Percentiles rank a stretch among this genome's conserved stretches.
phyloP scores from a whole-genome alignment of 2,888 invertebrate species.

The Tetranychus piercei region DNA sequence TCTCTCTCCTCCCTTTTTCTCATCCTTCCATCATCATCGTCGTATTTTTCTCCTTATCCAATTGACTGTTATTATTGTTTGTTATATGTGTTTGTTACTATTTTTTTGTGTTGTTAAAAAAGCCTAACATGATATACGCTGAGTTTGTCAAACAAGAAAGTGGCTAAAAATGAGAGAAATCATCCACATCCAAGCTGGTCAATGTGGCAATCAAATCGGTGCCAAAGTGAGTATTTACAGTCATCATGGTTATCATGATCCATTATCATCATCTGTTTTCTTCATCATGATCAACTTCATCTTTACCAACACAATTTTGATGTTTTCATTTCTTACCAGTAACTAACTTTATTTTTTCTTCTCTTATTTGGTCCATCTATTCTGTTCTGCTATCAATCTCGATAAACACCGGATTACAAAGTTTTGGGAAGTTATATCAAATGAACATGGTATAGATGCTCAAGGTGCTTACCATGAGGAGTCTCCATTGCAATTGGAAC shows the following conservation, averaged over 20 bases:
- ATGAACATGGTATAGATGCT: slow-evolving; percentile 83
- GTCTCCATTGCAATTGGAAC: slow-evolving; percentile 29
- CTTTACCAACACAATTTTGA: neutral
- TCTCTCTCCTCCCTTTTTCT: neutral
- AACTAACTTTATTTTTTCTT: neutral
- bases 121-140: neutral
- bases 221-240: slow-evolving; percentile 30
- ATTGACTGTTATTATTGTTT: neutral
- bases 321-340: neutral
- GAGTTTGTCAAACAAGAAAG: neutral
- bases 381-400: neutral
- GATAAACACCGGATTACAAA: slow-evolving; percentile 26
- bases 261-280: neutral
- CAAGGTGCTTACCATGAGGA: neutral
- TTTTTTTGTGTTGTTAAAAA: neutral
- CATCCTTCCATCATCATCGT: neutral
- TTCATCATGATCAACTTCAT: neutral
- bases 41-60: neutral
- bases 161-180: slow-evolving; percentile 10
- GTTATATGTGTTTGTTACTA: neutral
- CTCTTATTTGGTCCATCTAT: neutral
- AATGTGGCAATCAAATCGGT: slow-evolving; percentile 39
- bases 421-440: slow-evolving; percentile 80
- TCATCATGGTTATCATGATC: neutral
- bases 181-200: slow-evolving; percentile 30